A percentile compares a stretch with the other conserved stretches of the same genome.
phyloP scores from a whole-genome alignment of 2,888 invertebrate genomes.

The Diaprepes abbreviatus region DNA sequence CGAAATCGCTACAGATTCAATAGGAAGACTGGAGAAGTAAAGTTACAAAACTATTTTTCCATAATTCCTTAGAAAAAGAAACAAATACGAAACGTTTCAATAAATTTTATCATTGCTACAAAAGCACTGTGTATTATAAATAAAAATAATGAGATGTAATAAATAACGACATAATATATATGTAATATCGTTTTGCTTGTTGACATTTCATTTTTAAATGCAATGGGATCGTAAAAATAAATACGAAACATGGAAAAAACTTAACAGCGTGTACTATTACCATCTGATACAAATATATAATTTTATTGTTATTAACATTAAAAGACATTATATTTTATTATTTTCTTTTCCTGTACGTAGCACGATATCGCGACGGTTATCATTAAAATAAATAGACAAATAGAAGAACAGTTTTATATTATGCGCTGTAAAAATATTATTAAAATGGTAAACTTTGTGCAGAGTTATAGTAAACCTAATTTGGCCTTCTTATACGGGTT shows the following conservation, averaged over 20 bases:
- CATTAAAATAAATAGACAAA: constrained; percentile 7
- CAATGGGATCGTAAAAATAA: constrained; percentile 16
- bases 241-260: constrained; percentile 34
- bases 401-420: too few species aligned
- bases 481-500: too few species aligned
- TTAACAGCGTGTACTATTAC: constrained; percentile 32
- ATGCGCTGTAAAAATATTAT: too few species aligned
- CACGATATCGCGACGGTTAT: constrained; percentile 3
- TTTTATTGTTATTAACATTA: constrained; percentile 48
- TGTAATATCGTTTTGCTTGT: constrained; percentile 10
- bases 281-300: constrained; percentile 34
- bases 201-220: constrained; percentile 20
- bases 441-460: too few species aligned
- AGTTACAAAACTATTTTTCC: too few species aligned
- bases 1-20: too few species aligned
- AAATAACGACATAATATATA: constrained; percentile 4
- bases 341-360: constrained; percentile 13
- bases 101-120: too few species aligned
- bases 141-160: constrained; percentile 24
- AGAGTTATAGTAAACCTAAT: too few species aligned
- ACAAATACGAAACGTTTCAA: too few species aligned
- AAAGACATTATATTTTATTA: constrained; percentile 39
- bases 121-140: constrained; percentile 8
- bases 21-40: too few species aligned
- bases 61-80: too few species aligned